Evolutionary conservation across 2,888 invertebrate species (phyloP), one percentile per base, ranked within the genome.

Genomic region (Subacronicta megacephala): DNA sequence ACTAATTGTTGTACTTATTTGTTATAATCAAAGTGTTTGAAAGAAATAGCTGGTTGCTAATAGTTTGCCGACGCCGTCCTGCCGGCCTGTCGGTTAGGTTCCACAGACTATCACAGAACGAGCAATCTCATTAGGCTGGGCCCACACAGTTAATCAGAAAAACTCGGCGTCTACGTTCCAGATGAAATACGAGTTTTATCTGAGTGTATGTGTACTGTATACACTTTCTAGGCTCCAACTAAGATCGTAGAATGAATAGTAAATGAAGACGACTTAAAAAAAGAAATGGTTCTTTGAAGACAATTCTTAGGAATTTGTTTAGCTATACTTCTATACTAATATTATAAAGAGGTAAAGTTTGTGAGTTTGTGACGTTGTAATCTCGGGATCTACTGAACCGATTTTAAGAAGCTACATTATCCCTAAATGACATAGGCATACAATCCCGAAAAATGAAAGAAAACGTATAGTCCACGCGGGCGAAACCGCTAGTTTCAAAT

Each of bases 71-170:
- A 50, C 60, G 67, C 52, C 72, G 12, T 38, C 31, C 38, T 52
- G 67, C 52, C 72, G 12, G 41, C 31, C 38, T 52, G 72, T 53
- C 72, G 50, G 43, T 66, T 40, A 52, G 38, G 36, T 64, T n/a
- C 20, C 1, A 36, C 38, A 64, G 16, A 42, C 20, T 40, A 40
- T 33, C 29, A 18, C 26, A 33, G 37, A 36, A 35, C 31, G 44
- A 54, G 23, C 50, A 60, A 60, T 60, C 67, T 78, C 50, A 68
- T 53, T 76, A 78, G 57, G 63, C 54, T 29, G 43, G 64, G 44
- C 60, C 62, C 69, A 69, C 68, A 68, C 50, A 60, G 67, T 74
- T 81, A 78, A 79, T 79, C 76, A 78, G 71, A 66, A 65, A 59
- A 66, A 70, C 62, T 65, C 49, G 37, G 62, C 62, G 49, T 40